Evolutionary conservation across 2,888 invertebrate genomes (phyloP).

Genomic region (Luperina nickerlii): DNA sequence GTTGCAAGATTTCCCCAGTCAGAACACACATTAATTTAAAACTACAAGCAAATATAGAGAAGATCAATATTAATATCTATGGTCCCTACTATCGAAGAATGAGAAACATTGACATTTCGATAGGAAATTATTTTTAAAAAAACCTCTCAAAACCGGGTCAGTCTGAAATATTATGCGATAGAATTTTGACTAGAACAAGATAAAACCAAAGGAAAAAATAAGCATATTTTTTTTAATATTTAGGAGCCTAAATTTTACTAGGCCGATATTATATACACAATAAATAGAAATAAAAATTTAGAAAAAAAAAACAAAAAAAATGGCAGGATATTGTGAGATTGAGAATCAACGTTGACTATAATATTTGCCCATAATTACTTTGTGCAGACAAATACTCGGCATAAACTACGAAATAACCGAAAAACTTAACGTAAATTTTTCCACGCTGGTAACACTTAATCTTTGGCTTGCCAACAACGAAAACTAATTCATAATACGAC

Average conservation of each 20-base stretch:
- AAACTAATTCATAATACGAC: conserved; percentile 67
- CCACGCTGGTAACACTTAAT: conserved; percentile 75
- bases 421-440: conserved; percentile 59
- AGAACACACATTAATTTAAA: conserved; percentile 23
- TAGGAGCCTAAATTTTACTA: conserved; percentile 44
- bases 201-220: conserved; percentile 37
- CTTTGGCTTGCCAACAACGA: conserved; percentile 73
- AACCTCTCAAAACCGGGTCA: conserved; percentile 72
- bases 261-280: conserved; percentile 59
- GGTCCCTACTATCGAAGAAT: conserved; percentile 86
- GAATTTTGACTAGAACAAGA: conserved; percentile 71
- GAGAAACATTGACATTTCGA: conserved; percentile 76
- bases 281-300: conserved; percentile 41
- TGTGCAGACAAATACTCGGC: conserved; percentile 70
- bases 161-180: conserved; percentile 74
- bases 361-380: conserved; percentile 68
- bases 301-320: conserved; percentile 53
- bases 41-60: conserved; percentile 77
- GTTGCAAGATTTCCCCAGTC: background rate
- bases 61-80: conserved; percentile 79
- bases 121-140: conserved; percentile 75
- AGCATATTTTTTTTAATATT: conserved; percentile 25
- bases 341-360: conserved; percentile 61
- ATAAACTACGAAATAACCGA: conserved; percentile 64
- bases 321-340: conserved; percentile 67